phyloP scores from a whole-genome alignment of 2,113 vertebrate species.

The Istiophorus platypterus region DNA sequence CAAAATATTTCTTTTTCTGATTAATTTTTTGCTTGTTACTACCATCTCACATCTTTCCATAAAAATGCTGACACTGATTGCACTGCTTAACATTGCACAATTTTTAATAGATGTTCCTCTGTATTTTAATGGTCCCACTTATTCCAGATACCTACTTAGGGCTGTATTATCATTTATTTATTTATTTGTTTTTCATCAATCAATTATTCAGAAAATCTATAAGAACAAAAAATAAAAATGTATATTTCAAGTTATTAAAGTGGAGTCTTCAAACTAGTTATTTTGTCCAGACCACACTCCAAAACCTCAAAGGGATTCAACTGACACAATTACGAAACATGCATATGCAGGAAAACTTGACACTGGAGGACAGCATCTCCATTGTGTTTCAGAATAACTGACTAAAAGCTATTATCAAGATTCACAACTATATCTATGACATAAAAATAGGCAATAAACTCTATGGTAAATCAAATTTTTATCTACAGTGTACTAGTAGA shows the following conservation, averaged over 20 bases:
- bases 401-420: not conserved
- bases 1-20: no score
- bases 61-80: conserved; percentile 59
- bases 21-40: conserved; percentile 59
- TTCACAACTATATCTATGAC: no score
- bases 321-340: not conserved
- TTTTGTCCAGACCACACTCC: not conserved
- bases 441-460: not conserved
- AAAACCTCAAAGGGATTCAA: not conserved
- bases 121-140: conserved; percentile 59
- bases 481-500: not conserved
- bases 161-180: not conserved
- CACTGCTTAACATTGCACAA: conserved; percentile 62
- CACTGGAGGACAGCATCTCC: not conserved
- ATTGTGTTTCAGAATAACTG: not conserved
- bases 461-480: not conserved
- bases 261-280: not conserved
- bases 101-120: conserved; percentile 74
- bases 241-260: not conserved
- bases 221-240: not conserved
- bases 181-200: not conserved
- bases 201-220: not conserved
- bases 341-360: no score
- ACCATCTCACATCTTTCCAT: conserved; percentile 74
- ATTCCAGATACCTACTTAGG: not conserved